Percentiles rank a stretch among this genome's conserved stretches.
Evolutionary conservation across 2,113 vertebrate genomes (phyloP).

Genomic region (Cephalophus harveyi): DNA sequence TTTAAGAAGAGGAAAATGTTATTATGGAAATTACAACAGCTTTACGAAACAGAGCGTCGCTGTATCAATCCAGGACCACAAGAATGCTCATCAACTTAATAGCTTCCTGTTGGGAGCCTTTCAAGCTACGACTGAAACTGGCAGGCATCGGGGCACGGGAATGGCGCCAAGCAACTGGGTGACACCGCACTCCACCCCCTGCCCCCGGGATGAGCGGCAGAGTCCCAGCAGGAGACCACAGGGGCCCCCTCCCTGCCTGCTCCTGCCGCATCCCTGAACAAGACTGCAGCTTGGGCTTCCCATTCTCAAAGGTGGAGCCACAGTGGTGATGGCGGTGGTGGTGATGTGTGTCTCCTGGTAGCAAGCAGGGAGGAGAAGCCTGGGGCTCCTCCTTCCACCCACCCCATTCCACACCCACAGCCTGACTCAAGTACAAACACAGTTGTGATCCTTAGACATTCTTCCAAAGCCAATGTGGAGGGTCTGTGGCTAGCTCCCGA

Average conservation of each 20-base stretch:
- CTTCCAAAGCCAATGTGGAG: background rate
- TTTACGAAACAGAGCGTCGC: slow-evolving; percentile 67
- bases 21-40: slow-evolving; percentile 77
- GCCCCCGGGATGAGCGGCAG: background rate
- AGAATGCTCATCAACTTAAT: slow-evolving; percentile 81
- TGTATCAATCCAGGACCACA: slow-evolving; percentile 81
- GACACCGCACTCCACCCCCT: background rate
- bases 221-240: background rate
- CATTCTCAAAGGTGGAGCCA: background rate
- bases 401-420: background rate
- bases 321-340: background rate
- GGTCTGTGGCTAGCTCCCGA: background rate
- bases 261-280: background rate
- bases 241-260: background rate
- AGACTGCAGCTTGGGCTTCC: background rate
- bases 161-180: slow-evolving; percentile 26
- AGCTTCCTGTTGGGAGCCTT: slow-evolving; percentile 80
- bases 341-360: background rate
- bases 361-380: background rate
- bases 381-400: background rate
- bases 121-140: slow-evolving; percentile 72
- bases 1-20: slow-evolving; percentile 79
- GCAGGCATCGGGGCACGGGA: slow-evolving; percentile 71
- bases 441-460: background rate
- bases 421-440: background rate